These are phyloP conservation scores for Tinea semifulvella DNA, from an alignment of 2,888 invertebrate species.

Conservation along the genomic window DNA sequence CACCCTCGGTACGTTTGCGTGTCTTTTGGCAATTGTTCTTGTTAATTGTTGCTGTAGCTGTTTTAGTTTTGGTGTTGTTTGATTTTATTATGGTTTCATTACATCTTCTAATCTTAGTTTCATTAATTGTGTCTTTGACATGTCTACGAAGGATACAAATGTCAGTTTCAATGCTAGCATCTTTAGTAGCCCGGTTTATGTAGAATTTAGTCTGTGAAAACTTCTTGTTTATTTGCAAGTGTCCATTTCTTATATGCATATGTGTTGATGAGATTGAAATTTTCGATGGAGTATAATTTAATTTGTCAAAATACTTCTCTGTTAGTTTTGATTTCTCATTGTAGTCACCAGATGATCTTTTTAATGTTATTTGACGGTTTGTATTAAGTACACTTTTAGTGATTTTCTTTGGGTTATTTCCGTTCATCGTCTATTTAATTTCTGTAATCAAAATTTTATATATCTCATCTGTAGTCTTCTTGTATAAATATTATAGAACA, in stretches of 20 bases:
- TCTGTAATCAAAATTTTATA: constrained; percentile 2
- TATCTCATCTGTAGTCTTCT: no score
- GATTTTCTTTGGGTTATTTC: not conserved
- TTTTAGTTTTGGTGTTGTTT: constrained; percentile 23
- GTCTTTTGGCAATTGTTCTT: no score
- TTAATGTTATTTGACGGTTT: not conserved
- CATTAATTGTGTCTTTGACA: constrained; percentile 30
- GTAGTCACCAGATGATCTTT: not conserved
- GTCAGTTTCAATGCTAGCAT: constrained; percentile 48
- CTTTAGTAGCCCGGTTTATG: constrained; percentile 23
- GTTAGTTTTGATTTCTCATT: no score
- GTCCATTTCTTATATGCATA: no score
- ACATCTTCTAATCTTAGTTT: not conserved
- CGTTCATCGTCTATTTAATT: not conserved
- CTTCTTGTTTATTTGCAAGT: not conserved
- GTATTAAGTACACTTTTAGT: no score
- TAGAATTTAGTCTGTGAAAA: not conserved
- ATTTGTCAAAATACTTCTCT: no score
- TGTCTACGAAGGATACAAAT: constrained; percentile 40
- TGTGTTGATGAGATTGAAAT: no score
- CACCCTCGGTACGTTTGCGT: no score
- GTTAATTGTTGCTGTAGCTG: constrained; percentile 29
- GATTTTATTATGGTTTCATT: constrained; percentile 22
- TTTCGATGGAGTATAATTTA: no score
- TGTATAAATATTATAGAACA: no score